Base-by-base conservation (phyloP, 1,140 invertebrate species). In the Acromyrmex charruanus region DNA sequence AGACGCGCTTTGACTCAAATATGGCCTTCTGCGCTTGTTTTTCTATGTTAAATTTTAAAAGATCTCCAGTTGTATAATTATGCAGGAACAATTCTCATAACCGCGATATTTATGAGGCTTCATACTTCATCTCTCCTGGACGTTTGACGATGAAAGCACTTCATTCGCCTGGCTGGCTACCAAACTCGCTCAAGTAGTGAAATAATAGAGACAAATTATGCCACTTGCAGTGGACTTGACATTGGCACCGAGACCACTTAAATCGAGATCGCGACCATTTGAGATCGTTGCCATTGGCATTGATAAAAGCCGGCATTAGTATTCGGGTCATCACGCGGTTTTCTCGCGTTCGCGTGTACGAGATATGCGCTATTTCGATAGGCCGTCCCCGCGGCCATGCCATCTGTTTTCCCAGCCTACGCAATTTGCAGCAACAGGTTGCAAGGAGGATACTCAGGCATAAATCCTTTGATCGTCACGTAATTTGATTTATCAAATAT, bases 121-220 rank as follows among this genome's bases (percentile, higher is more conserved):
- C 21, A 3, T 4, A 25, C 51, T 72, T 31, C 39, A 44, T 44
- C 21, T 18, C n/a, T 21, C 31, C 35, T 31, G n/a, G 16, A 39
- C 49, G n/a, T 74, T 74, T 2, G 72, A 72, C 35, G 68, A 61
- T 72, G 35, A 74, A 74, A 74, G 51, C 80, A 39, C 35, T 71
- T 82, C 21, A 61, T 44, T 39, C 16, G 35, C 28, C 80, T 84
- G 80, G 55, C 80, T 35, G 21, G 9, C 55, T 74, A 84, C 69
- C 80, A 84, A 74, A 74, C 21, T 63, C 80, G 55, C 80, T 84
- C 55, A 84, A 84, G 80, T 84, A 84, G n/a, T 35, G n/a, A 84
- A 74, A 84, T 84, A 75, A 84, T 84, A 75, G 49, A 84, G 80
- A 84, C 80, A 84, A 84, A 84, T 69, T 69, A 51, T 75, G 14